These are phyloP conservation scores for Ophion slaviceki DNA, from an alignment of 2,888 invertebrate genomes.

Conservation along the genomic window DNA sequence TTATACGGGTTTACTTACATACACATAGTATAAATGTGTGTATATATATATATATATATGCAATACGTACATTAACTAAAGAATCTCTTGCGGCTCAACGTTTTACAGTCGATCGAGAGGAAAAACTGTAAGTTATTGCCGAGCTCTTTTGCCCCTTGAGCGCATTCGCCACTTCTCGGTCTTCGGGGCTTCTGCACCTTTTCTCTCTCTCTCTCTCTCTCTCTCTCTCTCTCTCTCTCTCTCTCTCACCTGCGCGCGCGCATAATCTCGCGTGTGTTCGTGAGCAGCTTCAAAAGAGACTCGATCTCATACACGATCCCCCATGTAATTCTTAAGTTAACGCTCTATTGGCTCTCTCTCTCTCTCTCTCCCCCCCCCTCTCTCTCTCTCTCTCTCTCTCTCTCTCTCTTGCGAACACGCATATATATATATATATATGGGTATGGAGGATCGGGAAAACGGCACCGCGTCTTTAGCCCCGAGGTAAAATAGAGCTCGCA, in stretches of 20 bases:
- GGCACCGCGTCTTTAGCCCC: conserved; percentile 60
- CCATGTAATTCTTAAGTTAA: conserved; percentile 62
- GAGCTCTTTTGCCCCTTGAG: conserved; percentile 53
- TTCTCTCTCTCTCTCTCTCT: conserved; percentile 19
- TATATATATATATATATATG: conserved; percentile 21
- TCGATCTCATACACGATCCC: conserved; percentile 60
- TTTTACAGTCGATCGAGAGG: conserved; percentile 47
- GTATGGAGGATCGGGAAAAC: conserved; percentile 45
- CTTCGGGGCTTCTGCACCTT: conserved; percentile 36
- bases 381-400: background rate
- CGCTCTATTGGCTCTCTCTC: conserved; percentile 55
- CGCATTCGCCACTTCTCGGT: conserved; percentile 53
- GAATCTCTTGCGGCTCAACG: conserved; percentile 62
- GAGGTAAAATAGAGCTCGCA: conserved; percentile 34
- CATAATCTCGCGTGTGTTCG: background rate
- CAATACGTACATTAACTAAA: conserved; percentile 59
- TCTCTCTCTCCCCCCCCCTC: background rate
- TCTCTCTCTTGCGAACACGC: background rate
- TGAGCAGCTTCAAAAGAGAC: conserved; percentile 41
- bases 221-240: background rate
- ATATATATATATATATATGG: background rate
- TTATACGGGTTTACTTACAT: conserved; percentile 2
- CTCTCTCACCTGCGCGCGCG: background rate
- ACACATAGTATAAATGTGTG: background rate
- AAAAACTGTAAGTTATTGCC: conserved; percentile 61